Conservation (phyloP, 2,113 vertebrate genomes). For the Epinephelus cyanopodus region DNA sequence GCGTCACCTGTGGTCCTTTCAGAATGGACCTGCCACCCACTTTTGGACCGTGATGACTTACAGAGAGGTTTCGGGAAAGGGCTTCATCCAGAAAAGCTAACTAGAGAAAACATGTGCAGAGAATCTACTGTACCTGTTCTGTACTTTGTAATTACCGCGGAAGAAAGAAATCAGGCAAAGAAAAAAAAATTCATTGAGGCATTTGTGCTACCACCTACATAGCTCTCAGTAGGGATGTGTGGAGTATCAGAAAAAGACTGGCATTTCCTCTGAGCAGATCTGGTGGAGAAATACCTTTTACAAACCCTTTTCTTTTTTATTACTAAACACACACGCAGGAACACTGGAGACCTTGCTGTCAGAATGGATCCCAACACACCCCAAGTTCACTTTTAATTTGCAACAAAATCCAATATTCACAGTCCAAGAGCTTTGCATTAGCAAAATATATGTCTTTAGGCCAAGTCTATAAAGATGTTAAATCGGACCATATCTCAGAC, state of each 20-base stretch:
- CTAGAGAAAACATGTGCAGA: neutral
- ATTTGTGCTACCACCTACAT: conserved; percentile 60
- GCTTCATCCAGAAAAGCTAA: neutral
- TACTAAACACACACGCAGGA: conserved; percentile 10
- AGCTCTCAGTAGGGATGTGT: conserved; percentile 50
- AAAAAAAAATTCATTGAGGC: conserved; percentile 37
- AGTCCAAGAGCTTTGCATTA: neutral
- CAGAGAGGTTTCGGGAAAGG: neutral
- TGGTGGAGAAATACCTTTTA: conserved; percentile 26
- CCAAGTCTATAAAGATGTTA: neutral
- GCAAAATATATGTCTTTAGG: neutral
- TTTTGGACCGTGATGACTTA: no score
- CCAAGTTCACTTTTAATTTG: conserved; percentile 11
- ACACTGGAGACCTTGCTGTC: conserved; percentile 26
- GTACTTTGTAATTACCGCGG: conserved; percentile 39
- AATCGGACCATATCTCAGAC: neutral
- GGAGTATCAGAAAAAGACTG: conserved; percentile 41
- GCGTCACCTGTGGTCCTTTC: no score
- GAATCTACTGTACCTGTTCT: neutral
- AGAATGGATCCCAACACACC: conserved; percentile 11
- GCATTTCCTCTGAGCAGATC: conserved; percentile 48
- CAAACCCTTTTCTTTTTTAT: conserved; percentile 29
- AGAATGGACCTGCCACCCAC: no score
- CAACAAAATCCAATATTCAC: conserved; percentile 13
- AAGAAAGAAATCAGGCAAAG: conserved; percentile 24